phyloP scores from a whole-genome alignment of 2,888 invertebrate genomes.

The Lycia hirtaria region DNA sequence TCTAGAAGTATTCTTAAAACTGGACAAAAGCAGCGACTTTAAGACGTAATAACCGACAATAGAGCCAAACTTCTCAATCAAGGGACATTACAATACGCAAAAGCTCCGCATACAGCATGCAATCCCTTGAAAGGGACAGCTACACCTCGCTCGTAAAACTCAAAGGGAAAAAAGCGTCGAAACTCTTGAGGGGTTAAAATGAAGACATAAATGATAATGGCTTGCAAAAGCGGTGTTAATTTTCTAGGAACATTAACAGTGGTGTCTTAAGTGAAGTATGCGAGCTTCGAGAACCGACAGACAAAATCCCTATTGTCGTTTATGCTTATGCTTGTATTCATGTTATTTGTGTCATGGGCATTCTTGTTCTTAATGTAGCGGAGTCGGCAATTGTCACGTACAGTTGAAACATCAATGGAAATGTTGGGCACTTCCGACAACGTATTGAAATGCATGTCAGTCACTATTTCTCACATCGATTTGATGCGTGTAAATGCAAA shows the following conservation, averaged over 20 bases:
- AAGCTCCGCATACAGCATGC: slow-evolving; percentile 28
- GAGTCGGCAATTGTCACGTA: slow-evolving; percentile 58
- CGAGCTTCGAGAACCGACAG: slow-evolving; percentile 55
- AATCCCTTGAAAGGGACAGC: slow-evolving; percentile 36
- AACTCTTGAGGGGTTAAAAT: slow-evolving; percentile 61
- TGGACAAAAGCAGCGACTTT: slow-evolving; percentile 44
- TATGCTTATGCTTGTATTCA: slow-evolving; percentile 32
- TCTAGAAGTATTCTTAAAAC: slow-evolving; percentile 44
- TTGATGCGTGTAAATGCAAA: slow-evolving; percentile 12
- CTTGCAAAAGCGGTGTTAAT: slow-evolving; percentile 70
- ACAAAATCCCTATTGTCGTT: slow-evolving; percentile 65
- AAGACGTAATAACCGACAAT: slow-evolving; percentile 34
- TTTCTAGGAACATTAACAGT: slow-evolving; percentile 68
- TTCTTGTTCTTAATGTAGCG: slow-evolving; percentile 42
- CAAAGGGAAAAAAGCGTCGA: slow-evolving; percentile 45
- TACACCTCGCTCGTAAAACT: slow-evolving; percentile 49
- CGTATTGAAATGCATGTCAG: slow-evolving; percentile 41
- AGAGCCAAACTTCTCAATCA: slow-evolving; percentile 32
- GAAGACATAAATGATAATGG: slow-evolving; percentile 69
- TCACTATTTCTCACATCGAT: slow-evolving; percentile 38
- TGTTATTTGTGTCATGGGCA: slow-evolving; percentile 65
- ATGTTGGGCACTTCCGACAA: slow-evolving; percentile 53
- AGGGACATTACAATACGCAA: slow-evolving; percentile 21
- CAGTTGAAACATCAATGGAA: slow-evolving; percentile 59
- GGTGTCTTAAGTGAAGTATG: slow-evolving; percentile 57